Evolutionary conservation across 2,888 invertebrate genomes (phyloP), one percentile per base, ranked within the genome.

Genomic region (Neoitamus cyanurus): DNA sequence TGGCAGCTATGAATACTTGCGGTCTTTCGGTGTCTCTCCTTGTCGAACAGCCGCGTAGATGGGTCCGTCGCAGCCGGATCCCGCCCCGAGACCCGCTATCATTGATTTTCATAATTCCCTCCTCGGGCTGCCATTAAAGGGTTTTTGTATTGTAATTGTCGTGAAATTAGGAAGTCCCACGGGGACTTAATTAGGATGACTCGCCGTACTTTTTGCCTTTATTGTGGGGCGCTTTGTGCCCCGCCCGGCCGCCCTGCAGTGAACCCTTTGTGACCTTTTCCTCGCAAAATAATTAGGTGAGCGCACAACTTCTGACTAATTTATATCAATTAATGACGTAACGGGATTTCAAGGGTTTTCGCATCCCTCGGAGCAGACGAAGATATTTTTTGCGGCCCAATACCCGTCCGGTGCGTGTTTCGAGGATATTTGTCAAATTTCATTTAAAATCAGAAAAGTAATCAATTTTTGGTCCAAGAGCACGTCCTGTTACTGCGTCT

Each of bases 141-240:
- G 80, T 73, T 73, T 72, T 73, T 83, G 48, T 83, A 73, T 73
- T 58, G 75, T 84, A 84, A 84, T 84, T 84, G 75, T 84, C 84
- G 68, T 75, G 37, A 84, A 84, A 84, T 84, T 75, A 84, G 58
- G 84, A 58, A 75, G 68, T 84, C 75, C 84, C 84, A 34, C n/a
- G 30, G 68, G 84, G 37, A 36, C 75, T 84, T 84, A 75, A 84
- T 84, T 84, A 84, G 84, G 75, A 84, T 83, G 83, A 83, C 83
- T 84, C 68, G 84, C 34, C 58, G 75, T 36, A 83, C 72, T 72
- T 72, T 83, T 72, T 72, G 46, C 46, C 15, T 83, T 83, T 83
- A 36, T 80, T 80, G 37, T 11, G 25, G 20, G 11, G 36, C 20
- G 48, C 28, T 31, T 80, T 58, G n/a, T 36, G 36, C 68, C 77